Evolutionary conservation across 1,140 invertebrate genomes (phyloP), one percentile per base, ranked within the genome.

Genomic region (Chironomus striatipennis): DNA sequence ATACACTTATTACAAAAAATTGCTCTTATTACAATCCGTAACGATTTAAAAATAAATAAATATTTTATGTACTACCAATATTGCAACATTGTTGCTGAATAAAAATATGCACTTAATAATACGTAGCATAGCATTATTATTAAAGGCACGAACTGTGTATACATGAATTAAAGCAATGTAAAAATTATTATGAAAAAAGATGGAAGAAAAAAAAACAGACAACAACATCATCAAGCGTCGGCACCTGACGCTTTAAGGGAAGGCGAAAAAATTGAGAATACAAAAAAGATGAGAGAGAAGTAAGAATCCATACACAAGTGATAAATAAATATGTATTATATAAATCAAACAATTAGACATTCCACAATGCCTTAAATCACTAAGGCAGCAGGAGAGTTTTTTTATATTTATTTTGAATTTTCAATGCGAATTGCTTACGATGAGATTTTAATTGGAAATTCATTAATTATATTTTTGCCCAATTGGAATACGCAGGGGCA

Each of bases 361-460:
- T 57, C 47, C 12, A 57, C 12, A 57, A 57, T n/a, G 47, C 47
- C n/a, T 57, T 10, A 57, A 57, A 57, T 57, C 47, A 57, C 47
- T n/a, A 7, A 57, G n/a, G 8, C 47, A 57, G 47, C 47, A n/a
- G 47, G 47, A 57, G 47, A 34, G 24, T 34, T 5, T 34, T 34
- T 34, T 34, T 34, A 2, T 34, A 34, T 34, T 34, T 5, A 34
- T 34, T 34, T 34, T 34, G 5, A 34, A 34, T 34, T 34, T 34
- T 34, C 24, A 34, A 15, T 57, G 12, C 47, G 47, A 57, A 57
- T 57, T 1, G n/a, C 12, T n/a, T 57, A n/a, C n/a, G 47, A 57
- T 57, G 47, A 57, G 47, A 57, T 57, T 57, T 57, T 57, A 57
- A 57, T 57, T 57, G 47, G 47, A 57, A 57, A 57, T 57, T 57